phyloP scores from a whole-genome alignment of 2,797 vertebrate species.

The Morelia viridis region DNA sequence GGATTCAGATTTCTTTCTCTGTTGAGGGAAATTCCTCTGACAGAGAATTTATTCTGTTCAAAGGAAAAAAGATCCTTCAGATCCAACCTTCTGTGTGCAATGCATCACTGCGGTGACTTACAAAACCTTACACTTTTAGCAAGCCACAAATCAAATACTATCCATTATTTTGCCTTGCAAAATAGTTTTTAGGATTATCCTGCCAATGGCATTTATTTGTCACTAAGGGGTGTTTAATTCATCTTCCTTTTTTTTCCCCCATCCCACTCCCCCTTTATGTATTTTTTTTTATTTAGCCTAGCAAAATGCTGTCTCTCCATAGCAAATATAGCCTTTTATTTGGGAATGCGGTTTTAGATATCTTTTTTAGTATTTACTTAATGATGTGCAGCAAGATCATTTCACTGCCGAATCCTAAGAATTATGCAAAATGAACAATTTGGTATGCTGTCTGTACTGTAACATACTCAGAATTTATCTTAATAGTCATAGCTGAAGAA shows the following conservation, averaged over 20 bases:
- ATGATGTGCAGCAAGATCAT: not conserved
- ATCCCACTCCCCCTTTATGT: too few species aligned
- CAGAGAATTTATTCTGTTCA: not conserved
- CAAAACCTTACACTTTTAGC: not conserved
- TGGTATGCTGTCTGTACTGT: not conserved
- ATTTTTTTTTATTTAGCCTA: not conserved
- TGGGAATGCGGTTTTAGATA: not conserved
- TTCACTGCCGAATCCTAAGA: not conserved
- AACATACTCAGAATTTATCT: not conserved
- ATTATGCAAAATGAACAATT: not conserved
- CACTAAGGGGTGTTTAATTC: not conserved
- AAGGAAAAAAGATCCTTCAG: not conserved
- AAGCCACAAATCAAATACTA: not conserved
- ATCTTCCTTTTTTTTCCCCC: not conserved
- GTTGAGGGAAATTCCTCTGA: not conserved
- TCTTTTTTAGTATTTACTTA: not conserved
- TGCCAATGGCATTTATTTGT: not conserved
- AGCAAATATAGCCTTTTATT: not conserved
- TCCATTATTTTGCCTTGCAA: not conserved
- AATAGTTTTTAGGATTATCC: not conserved
- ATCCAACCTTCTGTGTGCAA: not conserved
- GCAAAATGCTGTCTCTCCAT: not conserved
- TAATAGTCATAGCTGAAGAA: fast-evolving
- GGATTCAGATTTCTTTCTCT: not conserved
- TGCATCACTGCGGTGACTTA: not conserved